Conservation (phyloP, 2,797 vertebrate species). For the Gymnothorax reevesii region DNA sequence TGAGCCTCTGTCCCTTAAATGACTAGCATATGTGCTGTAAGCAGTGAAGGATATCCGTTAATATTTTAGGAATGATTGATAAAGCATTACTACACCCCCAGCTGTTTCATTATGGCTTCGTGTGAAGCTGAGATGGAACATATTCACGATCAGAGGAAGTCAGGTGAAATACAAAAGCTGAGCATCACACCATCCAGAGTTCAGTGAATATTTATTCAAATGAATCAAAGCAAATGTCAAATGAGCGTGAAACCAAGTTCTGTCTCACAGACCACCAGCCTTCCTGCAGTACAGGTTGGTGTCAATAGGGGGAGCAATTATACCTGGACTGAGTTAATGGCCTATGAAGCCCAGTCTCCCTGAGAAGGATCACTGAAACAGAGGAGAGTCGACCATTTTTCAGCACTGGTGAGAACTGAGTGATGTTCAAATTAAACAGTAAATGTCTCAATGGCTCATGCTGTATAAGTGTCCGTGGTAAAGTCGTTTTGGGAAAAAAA, state of each 20-base stretch:
- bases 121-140: neutral
- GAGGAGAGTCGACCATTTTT: neutral
- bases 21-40: neutral
- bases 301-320: conserved; percentile 2
- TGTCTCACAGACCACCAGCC: neutral
- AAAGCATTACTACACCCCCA: neutral
- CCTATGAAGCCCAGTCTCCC: neutral
- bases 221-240: neutral
- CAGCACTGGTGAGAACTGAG: neutral
- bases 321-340: neutral
- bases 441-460: neutral
- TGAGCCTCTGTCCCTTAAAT: too few species aligned
- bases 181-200: conserved; percentile 17
- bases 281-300: neutral
- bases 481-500: too few species aligned
- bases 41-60: neutral
- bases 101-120: neutral
- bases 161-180: neutral
- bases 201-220: conserved; percentile 27
- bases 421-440: neutral
- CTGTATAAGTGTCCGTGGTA: too few species aligned
- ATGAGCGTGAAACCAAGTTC: neutral
- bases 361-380: neutral
- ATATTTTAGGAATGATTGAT: neutral
- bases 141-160: neutral